phyloP scores from a whole-genome alignment of 2,797 vertebrate species.

The Picus viridis region DNA sequence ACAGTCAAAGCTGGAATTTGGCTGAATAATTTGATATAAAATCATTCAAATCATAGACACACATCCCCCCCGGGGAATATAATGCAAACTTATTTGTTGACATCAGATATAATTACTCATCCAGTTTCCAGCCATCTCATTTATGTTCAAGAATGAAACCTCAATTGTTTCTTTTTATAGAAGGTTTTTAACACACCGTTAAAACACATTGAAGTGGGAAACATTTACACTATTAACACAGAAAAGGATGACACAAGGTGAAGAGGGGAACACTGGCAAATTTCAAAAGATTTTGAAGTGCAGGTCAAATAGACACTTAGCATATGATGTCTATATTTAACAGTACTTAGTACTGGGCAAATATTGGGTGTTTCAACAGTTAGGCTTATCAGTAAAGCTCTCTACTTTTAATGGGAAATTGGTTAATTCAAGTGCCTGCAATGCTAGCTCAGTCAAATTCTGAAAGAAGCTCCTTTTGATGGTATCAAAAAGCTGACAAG shows the following conservation, averaged over 20 bases:
- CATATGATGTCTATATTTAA: neutral
- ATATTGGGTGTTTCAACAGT: conserved; percentile 6
- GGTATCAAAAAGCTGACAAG: neutral
- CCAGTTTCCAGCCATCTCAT: conserved; percentile 23
- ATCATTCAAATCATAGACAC: neutral
- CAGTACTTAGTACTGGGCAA: neutral
- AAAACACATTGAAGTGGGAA: conserved; percentile 2
- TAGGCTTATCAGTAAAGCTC: neutral
- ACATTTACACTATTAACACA: neutral
- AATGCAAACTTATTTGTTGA: conserved; percentile 39
- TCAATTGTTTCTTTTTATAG: conserved; percentile 45
- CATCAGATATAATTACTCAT: conserved; percentile 29
- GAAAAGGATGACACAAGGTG: neutral
- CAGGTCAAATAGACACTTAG: neutral
- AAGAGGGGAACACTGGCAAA: neutral
- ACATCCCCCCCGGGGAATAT: neutral
- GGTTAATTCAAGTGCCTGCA: neutral
- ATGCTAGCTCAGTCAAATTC: neutral
- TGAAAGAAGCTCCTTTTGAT: neutral
- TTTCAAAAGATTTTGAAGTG: neutral
- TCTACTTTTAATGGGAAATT: neutral
- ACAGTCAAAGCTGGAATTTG: neutral
- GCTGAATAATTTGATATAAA: neutral
- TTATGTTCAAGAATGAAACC: conserved; percentile 17
- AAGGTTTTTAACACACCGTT: neutral